Conservation (phyloP, 2,888 invertebrate genomes). For the Ypsolopha sequella region DNA sequence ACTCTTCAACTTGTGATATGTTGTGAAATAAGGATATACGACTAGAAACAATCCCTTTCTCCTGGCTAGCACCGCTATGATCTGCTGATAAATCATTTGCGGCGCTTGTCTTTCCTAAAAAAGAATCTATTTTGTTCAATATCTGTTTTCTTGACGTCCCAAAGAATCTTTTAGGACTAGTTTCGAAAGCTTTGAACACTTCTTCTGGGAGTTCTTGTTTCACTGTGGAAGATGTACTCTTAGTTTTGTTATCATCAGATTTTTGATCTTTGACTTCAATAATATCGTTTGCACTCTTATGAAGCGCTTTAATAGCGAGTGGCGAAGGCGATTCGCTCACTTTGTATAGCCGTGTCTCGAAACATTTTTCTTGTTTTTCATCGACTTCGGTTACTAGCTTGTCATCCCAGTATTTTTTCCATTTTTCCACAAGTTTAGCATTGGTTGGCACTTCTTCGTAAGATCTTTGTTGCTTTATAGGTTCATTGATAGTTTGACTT, state of each 20-base stretch:
- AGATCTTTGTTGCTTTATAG: slow-evolving; percentile 9
- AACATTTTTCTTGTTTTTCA: slow-evolving; percentile 8
- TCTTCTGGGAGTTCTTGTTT: slow-evolving; percentile 60
- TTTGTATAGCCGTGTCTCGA: no score
- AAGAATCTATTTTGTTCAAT: slow-evolving; percentile 56
- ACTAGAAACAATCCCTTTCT: slow-evolving; percentile 59
- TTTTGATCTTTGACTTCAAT: slow-evolving; percentile 6
- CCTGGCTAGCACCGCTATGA: slow-evolving; percentile 28
- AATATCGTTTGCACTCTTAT: slow-evolving; percentile 9
- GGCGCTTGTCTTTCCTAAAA: slow-evolving; percentile 41
- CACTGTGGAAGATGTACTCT: slow-evolving; percentile 16
- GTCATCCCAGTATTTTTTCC: slow-evolving; percentile 58
- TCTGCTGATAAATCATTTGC: slow-evolving; percentile 22
- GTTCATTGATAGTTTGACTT: slow-evolving; percentile 3
- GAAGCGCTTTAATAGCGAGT: background rate
- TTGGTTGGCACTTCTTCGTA: slow-evolving; percentile 17
- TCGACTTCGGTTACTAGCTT: slow-evolving; percentile 37
- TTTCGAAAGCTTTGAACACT: slow-evolving; percentile 60
- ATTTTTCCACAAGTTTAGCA: slow-evolving; percentile 43
- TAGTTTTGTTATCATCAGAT: background rate
- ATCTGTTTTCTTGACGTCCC: slow-evolving; percentile 60
- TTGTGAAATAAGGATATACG: slow-evolving; percentile 58
- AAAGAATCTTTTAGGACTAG: slow-evolving; percentile 61
- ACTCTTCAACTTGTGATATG: slow-evolving; percentile 46
- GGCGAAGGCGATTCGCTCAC: background rate